Evolutionary conservation across 2,888 invertebrate species (phyloP).

Genomic region (Gastrophysa polygoni): DNA sequence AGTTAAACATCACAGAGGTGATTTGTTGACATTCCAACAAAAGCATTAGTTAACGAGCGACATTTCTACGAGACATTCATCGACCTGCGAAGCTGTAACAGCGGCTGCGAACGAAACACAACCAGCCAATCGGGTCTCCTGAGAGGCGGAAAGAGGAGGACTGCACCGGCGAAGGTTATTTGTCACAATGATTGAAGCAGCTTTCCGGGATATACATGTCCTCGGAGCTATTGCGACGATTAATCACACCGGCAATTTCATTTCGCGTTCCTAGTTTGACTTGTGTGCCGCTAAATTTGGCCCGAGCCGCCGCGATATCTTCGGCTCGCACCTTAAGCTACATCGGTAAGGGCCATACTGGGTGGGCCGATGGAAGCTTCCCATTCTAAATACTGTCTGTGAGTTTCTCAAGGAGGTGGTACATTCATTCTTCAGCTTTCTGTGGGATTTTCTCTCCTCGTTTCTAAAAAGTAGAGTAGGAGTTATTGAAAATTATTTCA

Average conservation of each 20-base stretch:
- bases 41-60: too few species aligned
- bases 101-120: background rate
- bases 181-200: conserved; percentile 57
- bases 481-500: too few species aligned
- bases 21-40: too few species aligned
- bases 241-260: conserved; percentile 56
- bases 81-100: background rate
- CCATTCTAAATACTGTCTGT: too few species aligned
- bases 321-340: conserved; percentile 23
- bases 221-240: conserved; percentile 56
- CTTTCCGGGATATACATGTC: conserved; percentile 56
- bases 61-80: background rate
- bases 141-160: conserved; percentile 4
- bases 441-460: too few species aligned
- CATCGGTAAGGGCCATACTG: too few species aligned
- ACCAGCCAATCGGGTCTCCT: conserved; percentile 2
- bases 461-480: too few species aligned
- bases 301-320: conserved; percentile 23
- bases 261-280: conserved; percentile 48
- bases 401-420: too few species aligned
- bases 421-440: too few species aligned
- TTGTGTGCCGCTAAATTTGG: conserved; percentile 29
- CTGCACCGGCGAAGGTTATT: conserved; percentile 47
- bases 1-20: too few species aligned
- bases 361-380: too few species aligned